Base-by-base conservation (phyloP, 64 coral and sea anemone genomes). In the Actinia tenebrosa region DNA sequence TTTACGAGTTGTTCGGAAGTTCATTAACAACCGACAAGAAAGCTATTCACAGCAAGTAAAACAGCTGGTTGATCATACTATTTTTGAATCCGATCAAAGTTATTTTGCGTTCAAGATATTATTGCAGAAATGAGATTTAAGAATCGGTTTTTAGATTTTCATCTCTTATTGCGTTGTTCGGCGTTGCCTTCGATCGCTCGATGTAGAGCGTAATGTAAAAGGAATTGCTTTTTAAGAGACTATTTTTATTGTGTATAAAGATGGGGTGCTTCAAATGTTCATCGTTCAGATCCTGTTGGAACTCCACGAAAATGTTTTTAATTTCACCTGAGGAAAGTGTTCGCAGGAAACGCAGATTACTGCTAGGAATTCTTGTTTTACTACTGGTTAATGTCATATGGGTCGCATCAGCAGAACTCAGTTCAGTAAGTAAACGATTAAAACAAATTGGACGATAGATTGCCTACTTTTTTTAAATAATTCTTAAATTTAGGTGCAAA, bases 371-470 rank as follows among this genome's bases (percentile, higher is more conserved):
- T 53, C 20, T 93, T 3, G 93, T 99, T 44, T 80, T 99, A 64
- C 78, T 99, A 0, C 20, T 94, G 23, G 97, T 99, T 16, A 92
- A 99, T 26, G 30, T 99, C 20, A 80, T 99, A 87, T 99, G 97
- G 97, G 97, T 99, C 43, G 97, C 59, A 59, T 95, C 93, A 6
- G 59, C 97, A 27, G 97, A 99, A 66, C 79, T 99, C 0, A 95
- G 89, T 53, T 93, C 94, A 84, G 97, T 99, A 88, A 91, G 96
- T 71, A 75, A 9, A 53, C 6, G 42, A 42, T 26, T 43, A 43
- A 75, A 2, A 8, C 1, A 27, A 58, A 11, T 11, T 58, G 13
- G 56, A 58, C 56, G 56, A 50, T 50, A 58, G 56, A 11, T 58
- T 58, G 56, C 15, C 15, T 11, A 58, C 2, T 58, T 44, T 45